These are phyloP conservation scores for Meda fulgida DNA, from an alignment of 2,797 vertebrate species.

Conservation along the genomic window DNA sequence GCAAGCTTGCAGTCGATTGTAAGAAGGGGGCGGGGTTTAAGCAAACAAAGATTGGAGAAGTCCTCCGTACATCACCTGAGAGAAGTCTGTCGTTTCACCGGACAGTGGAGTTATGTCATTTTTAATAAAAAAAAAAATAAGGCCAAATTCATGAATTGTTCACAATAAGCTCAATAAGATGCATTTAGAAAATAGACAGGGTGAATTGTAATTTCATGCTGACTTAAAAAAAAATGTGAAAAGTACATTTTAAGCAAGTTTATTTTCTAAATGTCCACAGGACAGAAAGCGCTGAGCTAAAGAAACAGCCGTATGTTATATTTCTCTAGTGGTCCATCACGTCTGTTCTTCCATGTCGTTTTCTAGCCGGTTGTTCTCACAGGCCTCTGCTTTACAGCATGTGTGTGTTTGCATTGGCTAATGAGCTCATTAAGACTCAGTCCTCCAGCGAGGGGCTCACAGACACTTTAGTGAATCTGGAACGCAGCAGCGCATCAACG, in stretches of 20 bases:
- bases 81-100: not conserved
- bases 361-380: not conserved
- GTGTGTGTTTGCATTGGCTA: constrained; percentile 39
- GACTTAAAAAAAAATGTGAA: not conserved
- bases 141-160: not conserved
- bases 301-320: constrained; percentile 16
- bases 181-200: not conserved
- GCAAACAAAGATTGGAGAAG: not conserved
- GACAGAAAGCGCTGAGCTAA: not conserved
- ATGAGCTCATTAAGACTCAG: constrained; percentile 40
- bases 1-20: not conserved
- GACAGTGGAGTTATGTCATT: not conserved
- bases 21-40: not conserved
- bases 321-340: not conserved
- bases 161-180: not conserved
- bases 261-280: not conserved
- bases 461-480: constrained; percentile 20
- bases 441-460: not conserved
- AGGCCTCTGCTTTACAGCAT: not conserved
- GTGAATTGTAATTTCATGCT: not conserved
- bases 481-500: constrained; percentile 1
- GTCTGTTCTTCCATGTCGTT: not conserved
- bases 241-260: not conserved
- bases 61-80: not conserved
- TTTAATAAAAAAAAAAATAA: not conserved